Evolutionary conservation across 2,888 invertebrate genomes (phyloP).

Genomic region (Incurvaria masculella): DNA sequence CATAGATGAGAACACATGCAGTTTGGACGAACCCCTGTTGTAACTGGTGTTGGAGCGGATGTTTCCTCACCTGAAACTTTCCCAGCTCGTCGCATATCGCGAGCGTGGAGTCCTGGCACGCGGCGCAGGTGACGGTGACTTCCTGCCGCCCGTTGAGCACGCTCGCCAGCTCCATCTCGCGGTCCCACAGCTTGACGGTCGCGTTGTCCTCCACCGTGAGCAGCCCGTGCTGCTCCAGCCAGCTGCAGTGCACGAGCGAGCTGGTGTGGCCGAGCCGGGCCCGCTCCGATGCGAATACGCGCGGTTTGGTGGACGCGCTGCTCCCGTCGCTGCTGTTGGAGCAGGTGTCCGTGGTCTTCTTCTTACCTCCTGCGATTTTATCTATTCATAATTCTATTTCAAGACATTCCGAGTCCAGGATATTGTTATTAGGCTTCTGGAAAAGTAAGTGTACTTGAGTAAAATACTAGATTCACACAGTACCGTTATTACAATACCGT

Average conservation of each 20-base stretch:
- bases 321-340: conserved; percentile 34
- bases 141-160: conserved; percentile 35
- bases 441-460: too few species aligned
- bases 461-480: too few species aligned
- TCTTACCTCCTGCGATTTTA: conserved; percentile 28
- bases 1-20: too few species aligned
- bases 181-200: conserved; percentile 40
- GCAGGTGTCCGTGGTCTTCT: conserved; percentile 24
- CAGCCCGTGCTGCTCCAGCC: conserved; percentile 29
- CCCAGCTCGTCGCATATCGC: conserved; percentile 37
- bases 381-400: background rate
- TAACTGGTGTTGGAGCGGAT: too few species aligned
- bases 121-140: conserved; percentile 29
- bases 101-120: conserved; percentile 33
- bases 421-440: too few species aligned
- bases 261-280: conserved; percentile 26
- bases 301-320: conserved; percentile 29
- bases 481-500: too few species aligned
- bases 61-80: conserved; percentile 40
- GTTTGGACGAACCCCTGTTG: too few species aligned
- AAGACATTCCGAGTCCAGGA: too few species aligned
- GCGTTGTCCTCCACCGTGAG: conserved; percentile 41
- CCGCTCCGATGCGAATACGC: conserved; percentile 22
- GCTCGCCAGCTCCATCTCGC: conserved; percentile 25
- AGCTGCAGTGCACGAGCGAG: conserved; percentile 36